A percentile compares a stretch with the other conserved stretches of the same genome.
Evolutionary conservation across 53 echinoderm and acorn worm species (phyloP).

Genomic region (Antedon mediterranea): DNA sequence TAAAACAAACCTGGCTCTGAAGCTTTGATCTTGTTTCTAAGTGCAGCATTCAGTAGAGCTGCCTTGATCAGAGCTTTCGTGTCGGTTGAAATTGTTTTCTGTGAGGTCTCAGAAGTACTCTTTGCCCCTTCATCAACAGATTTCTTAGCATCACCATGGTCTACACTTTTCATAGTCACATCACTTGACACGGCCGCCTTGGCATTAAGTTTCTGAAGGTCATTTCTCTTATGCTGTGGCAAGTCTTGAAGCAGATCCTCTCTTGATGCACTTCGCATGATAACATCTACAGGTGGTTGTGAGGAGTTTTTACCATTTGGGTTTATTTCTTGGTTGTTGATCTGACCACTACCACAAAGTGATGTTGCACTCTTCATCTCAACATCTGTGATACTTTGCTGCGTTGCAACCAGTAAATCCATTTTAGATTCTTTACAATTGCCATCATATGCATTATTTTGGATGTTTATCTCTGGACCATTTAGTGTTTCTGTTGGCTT

Average conservation of each 20-base stretch:
- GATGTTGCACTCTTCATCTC: slow-evolving; percentile 66
- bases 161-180: slow-evolving; percentile 44
- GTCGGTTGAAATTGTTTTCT: slow-evolving; percentile 74
- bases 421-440: background rate
- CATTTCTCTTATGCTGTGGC: slow-evolving; percentile 2
- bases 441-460: background rate
- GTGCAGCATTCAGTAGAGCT: slow-evolving; percentile 66
- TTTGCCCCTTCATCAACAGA: slow-evolving; percentile 4
- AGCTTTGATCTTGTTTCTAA: slow-evolving; percentile 65
- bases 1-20: slow-evolving; percentile 31
- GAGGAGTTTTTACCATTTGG: background rate
- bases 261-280: slow-evolving; percentile 36
- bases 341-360: slow-evolving; percentile 25
- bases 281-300: slow-evolving; percentile 18
- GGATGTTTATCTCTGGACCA: background rate
- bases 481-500: too few species aligned
- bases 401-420: background rate
- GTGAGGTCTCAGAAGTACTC: background rate
- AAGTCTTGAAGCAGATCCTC: slow-evolving; percentile 6
- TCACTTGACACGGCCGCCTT: slow-evolving; percentile 39
- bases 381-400: slow-evolving; percentile 22
- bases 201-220: slow-evolving; percentile 78
- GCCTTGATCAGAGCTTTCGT: slow-evolving; percentile 91
- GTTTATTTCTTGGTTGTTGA: slow-evolving; percentile 14
- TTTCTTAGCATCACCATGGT: background rate